A percentile compares a stretch with the other conserved stretches of the same genome.
phyloP scores from a whole-genome alignment of 1,140 invertebrate genomes.

The Vollenhovia emeryi region DNA sequence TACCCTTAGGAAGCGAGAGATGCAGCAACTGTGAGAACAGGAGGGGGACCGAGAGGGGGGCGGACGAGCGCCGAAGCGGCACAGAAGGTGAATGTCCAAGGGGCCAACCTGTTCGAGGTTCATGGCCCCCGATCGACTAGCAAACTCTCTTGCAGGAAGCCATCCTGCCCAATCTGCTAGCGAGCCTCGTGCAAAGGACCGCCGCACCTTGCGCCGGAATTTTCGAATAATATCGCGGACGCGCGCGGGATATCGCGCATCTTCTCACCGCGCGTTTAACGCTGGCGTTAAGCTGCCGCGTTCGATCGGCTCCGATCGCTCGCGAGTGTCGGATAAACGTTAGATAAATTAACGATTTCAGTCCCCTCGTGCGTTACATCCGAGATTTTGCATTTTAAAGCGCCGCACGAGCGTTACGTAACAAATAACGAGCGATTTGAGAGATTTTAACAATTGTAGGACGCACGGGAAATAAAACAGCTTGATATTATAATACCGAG shows the following conservation, averaged over 20 bases:
- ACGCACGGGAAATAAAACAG: background rate
- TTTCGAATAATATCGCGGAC: constrained; percentile 9
- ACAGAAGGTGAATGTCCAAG: constrained; percentile 85
- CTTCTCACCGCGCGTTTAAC: background rate
- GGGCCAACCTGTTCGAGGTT: constrained; percentile 86
- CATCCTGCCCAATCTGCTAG: constrained; percentile 82
- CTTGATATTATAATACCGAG: background rate
- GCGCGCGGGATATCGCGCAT: background rate
- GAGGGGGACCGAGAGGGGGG: constrained; percentile 56
- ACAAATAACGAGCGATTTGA: background rate
- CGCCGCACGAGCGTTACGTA: background rate
- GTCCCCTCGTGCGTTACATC: background rate
- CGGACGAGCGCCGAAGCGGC: constrained; percentile 75
- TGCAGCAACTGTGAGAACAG: constrained; percentile 66
- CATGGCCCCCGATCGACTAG: constrained; percentile 85
- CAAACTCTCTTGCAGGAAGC: constrained; percentile 80
- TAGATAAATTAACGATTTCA: background rate
- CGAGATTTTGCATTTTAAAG: background rate
- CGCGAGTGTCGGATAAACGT: background rate
- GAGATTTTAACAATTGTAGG: background rate
- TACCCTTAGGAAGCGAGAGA: constrained; percentile 67
- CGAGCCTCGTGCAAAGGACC: constrained; percentile 76
- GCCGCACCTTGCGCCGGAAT: constrained; percentile 63
- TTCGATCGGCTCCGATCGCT: background rate
- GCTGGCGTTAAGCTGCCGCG: background rate